Evolutionary conservation across 2,888 invertebrate genomes (phyloP).

Genomic region (Tetragnatha montana): DNA sequence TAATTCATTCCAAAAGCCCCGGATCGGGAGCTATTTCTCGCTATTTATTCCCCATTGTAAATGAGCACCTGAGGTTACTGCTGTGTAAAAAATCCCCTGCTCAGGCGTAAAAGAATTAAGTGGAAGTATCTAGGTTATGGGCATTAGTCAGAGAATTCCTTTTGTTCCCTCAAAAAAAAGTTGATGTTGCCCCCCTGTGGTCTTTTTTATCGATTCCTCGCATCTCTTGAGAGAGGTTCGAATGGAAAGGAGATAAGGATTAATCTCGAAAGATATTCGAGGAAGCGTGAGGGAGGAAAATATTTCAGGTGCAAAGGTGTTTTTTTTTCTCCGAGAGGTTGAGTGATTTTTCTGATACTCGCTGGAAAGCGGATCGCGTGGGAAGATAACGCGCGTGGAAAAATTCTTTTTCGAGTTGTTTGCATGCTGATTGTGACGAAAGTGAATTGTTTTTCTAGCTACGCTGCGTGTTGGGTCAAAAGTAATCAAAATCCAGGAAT

Average conservation of each 20-base stretch:
- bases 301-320: not conserved
- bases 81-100: not conserved
- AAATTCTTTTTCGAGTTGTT: too few species aligned
- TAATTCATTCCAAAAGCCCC: not conserved
- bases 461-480: too few species aligned
- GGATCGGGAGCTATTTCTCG: not conserved
- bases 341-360: not conserved
- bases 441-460: too few species aligned
- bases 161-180: not conserved
- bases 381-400: not conserved
- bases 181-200: constrained; percentile 15
- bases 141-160: constrained; percentile 11
- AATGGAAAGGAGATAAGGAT: not conserved
- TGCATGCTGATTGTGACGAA: too few species aligned
- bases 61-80: not conserved
- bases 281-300: not conserved
- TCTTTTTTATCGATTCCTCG: constrained; percentile 8
- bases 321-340: not conserved
- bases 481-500: too few species aligned
- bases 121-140: not conserved
- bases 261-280: not conserved
- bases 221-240: constrained; percentile 16
- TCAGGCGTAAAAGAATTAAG: not conserved
- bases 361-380: not conserved
- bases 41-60: not conserved